Conservation (phyloP, 1,140 invertebrate species). For the Orussus abietinus region DNA sequence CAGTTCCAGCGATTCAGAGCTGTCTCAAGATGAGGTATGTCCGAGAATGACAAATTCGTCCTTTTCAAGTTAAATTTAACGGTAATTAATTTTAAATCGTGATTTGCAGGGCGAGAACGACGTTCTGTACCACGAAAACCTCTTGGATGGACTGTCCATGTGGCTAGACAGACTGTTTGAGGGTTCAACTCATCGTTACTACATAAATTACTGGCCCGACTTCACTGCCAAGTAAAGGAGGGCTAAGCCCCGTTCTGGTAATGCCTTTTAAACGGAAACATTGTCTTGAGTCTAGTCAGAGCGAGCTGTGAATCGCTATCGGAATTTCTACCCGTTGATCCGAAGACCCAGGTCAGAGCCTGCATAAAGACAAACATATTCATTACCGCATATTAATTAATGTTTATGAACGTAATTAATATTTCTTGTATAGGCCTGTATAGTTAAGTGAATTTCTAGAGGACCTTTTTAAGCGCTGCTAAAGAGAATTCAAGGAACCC, state of each 20-base stretch:
- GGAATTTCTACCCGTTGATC: slow-evolving; percentile 6
- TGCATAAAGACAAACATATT: slow-evolving; percentile 16
- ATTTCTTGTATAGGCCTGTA: slow-evolving; percentile 12
- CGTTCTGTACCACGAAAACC: slow-evolving; percentile 63
- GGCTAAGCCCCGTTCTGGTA: neutral
- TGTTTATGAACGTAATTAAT: slow-evolving; percentile 2
- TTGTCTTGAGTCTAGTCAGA: slow-evolving; percentile 22
- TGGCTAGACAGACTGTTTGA: slow-evolving; percentile 97
- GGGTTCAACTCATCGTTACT: slow-evolving; percentile 89
- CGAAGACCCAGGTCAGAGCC: slow-evolving; percentile 8
- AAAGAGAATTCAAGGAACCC: slow-evolving; percentile 7
- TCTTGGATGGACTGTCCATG: slow-evolving; percentile 88
- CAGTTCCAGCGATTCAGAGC: slow-evolving; percentile 64
- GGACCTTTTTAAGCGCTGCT: slow-evolving; percentile 1
- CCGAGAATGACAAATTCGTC: no score
- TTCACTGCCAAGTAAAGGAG: slow-evolving; percentile 64
- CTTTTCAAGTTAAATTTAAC: no score
- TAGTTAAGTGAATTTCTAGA: slow-evolving; percentile 8
- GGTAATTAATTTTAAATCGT: no score
- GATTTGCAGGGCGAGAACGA: slow-evolving; percentile 36
- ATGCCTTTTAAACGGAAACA: slow-evolving; percentile 7
- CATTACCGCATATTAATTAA: slow-evolving; percentile 3
- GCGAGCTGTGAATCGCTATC: slow-evolving; percentile 13
- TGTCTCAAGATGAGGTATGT: slow-evolving; percentile 63
- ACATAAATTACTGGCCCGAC: slow-evolving; percentile 96